phyloP scores from a whole-genome alignment of 2,797 vertebrate species.

The Intellagama lesueurii region DNA sequence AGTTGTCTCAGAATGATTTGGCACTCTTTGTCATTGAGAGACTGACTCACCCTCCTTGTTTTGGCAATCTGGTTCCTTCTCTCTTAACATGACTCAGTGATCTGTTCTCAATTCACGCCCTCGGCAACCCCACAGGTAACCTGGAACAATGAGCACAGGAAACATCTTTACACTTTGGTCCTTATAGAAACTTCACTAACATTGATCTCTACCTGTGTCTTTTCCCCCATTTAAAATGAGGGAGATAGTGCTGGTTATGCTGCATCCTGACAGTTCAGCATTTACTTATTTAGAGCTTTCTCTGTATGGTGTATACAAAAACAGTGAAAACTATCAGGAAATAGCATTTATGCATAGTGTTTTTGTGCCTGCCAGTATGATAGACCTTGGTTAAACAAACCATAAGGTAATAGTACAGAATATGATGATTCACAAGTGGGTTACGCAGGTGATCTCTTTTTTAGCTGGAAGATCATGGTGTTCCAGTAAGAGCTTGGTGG shows the following conservation, averaged over 20 bases:
- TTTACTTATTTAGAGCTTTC: background rate
- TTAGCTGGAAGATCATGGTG: background rate
- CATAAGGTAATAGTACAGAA: background rate
- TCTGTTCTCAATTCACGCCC: conserved; percentile 26
- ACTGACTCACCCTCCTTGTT: conserved; percentile 51
- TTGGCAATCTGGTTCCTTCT: conserved; percentile 43
- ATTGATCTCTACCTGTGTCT: background rate
- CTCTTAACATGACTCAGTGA: conserved; percentile 26
- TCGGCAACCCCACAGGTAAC: background rate
- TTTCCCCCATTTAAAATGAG: background rate
- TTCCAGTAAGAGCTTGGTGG: background rate
- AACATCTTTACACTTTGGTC: background rate
- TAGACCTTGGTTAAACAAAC: background rate
- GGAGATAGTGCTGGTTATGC: no score
- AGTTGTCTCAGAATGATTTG: conserved; percentile 32
- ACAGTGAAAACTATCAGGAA: background rate
- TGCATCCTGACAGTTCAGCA: background rate
- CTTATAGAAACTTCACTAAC: background rate
- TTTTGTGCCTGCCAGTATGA: background rate
- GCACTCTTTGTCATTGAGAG: conserved; percentile 60
- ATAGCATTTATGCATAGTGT: background rate
- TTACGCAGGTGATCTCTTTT: background rate
- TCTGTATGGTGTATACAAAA: background rate
- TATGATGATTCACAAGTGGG: background rate
- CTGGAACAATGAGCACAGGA: background rate